phyloP scores from a whole-genome alignment of 2,797 vertebrate genomes.

The Loris lydekkerianus region DNA sequence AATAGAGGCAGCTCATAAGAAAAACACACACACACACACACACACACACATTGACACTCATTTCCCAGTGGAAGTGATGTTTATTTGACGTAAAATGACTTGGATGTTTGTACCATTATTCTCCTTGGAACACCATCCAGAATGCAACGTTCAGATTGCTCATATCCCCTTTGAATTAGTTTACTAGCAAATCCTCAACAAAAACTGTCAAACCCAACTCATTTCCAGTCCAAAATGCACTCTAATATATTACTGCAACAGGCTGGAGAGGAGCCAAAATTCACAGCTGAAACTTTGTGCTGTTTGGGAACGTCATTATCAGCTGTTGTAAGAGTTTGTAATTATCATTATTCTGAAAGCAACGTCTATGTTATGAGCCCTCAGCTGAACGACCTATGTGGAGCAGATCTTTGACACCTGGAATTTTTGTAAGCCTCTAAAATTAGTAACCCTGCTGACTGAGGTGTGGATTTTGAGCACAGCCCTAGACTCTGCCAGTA shows the following conservation, averaged over 20 bases:
- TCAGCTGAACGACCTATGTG: too few species aligned
- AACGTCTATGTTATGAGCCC: fast-evolving
- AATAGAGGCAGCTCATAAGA: constrained; percentile 67
- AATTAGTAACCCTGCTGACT: background rate
- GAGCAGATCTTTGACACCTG: background rate
- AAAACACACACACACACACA: background rate
- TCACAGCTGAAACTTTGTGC: fast-evolving
- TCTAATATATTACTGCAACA: background rate
- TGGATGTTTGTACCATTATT: background rate
- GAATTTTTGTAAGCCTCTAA: background rate
- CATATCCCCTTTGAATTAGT: constrained; percentile 49
- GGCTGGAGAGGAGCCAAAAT: background rate
- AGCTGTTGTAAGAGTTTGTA: background rate
- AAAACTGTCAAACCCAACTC: background rate
- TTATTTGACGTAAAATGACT: constrained; percentile 57
- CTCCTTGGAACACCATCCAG: constrained; percentile 51
- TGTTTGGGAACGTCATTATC: fast-evolving
- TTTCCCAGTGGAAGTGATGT: constrained; percentile 86
- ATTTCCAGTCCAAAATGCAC: background rate
- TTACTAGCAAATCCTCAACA: background rate
- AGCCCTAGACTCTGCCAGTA: background rate
- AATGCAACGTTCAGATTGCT: background rate
- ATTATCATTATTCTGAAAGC: background rate
- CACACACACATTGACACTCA: constrained; percentile 59
- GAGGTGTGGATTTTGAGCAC: background rate